Percentiles rank a stretch among this genome's conserved stretches.
These are phyloP conservation scores for Nycteola revayana DNA, from an alignment of 2,888 invertebrate genomes.

Conservation along the genomic window DNA sequence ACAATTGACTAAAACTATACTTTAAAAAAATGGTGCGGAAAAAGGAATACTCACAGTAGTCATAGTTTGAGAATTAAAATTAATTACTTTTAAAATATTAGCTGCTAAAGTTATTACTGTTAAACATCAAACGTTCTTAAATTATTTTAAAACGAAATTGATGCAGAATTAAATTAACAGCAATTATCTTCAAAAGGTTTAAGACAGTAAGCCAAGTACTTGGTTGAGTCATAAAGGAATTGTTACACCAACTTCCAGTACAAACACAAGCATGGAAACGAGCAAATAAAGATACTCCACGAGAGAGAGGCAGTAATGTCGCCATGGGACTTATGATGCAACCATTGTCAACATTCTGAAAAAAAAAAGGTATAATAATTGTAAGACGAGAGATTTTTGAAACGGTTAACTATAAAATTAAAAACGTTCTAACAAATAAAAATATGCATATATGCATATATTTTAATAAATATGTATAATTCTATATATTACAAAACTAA, in stretches of 20 bases:
- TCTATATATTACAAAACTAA: no score
- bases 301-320: conserved; percentile 56
- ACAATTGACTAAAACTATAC: no score
- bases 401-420: no score
- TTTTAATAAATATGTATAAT: no score
- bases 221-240: conserved; percentile 1
- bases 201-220: not conserved
- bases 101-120: conserved; percentile 45
- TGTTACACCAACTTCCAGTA: conserved; percentile 55
- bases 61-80: not conserved
- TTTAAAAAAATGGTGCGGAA: no score
- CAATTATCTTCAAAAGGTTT: not conserved
- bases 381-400: no score
- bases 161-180: no score
- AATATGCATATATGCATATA: no score
- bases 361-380: conserved; percentile 7
- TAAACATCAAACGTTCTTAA: no score
- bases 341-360: conserved; percentile 53
- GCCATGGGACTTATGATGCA: conserved; percentile 64
- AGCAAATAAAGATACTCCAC: conserved; percentile 61
- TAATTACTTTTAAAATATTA: conserved; percentile 11
- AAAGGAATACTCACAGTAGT: no score
- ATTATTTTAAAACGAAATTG: no score
- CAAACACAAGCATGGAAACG: conserved; percentile 70
- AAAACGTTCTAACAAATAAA: no score